Conservation (phyloP, 1,140 invertebrate species). For the Tachypleus tridentatus region DNA sequence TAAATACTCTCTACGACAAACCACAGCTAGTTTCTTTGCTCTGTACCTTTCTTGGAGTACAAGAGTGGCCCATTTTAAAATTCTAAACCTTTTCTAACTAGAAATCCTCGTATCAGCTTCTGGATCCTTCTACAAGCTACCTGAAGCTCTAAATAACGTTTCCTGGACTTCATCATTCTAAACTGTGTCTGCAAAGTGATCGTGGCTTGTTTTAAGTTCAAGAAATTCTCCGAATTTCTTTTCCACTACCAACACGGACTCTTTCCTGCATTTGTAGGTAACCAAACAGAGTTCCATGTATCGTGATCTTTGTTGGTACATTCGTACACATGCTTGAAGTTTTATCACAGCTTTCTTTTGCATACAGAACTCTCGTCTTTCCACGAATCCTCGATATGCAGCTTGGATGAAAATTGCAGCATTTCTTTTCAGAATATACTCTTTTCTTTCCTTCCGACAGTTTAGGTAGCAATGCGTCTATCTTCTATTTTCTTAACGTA, state of each 20-base stretch:
- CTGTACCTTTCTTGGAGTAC: neutral
- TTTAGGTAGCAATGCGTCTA: too few species aligned
- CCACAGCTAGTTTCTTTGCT: neutral
- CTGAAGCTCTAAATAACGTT: neutral
- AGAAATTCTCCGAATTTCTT: too few species aligned
- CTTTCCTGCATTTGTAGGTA: neutral
- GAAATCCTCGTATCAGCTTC: neutral
- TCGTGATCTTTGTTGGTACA: neutral
- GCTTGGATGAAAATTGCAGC: constrained; percentile 7
- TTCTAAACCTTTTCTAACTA: neutral
- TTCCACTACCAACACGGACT: neutral
- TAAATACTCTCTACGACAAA: neutral
- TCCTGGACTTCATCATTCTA: neutral
- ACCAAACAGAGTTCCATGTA: neutral
- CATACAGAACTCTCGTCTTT: neutral
- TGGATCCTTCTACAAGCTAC: neutral
- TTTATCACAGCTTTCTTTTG: neutral
- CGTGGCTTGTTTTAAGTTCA: neutral
- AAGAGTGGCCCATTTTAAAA: neutral
- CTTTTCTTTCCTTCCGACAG: neutral
- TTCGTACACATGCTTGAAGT: neutral
- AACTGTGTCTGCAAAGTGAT: neutral
- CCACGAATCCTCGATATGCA: neutral
- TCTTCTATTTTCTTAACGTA: too few species aligned
- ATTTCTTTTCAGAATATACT: constrained; percentile 6